Conservation (phyloP, 2,113 vertebrate species). For the Anser cygnoides region DNA sequence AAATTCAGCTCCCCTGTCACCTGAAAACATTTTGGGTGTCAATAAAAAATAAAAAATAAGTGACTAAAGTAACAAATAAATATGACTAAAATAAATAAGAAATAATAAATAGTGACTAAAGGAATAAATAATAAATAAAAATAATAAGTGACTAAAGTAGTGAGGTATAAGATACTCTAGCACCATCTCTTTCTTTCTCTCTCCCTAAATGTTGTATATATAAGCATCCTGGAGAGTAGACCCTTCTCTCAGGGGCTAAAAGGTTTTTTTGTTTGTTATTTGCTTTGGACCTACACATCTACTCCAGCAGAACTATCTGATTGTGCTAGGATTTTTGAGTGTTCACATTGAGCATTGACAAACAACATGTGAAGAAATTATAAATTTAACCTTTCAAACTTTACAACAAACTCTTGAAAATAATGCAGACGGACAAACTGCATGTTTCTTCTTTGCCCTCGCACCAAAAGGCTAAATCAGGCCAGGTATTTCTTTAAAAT, state of each 20-base stretch:
- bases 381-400: not conserved
- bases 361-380: not conserved
- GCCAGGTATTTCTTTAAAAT: not conserved
- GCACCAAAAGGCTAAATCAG: not conserved
- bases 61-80: not conserved
- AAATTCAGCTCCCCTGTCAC: not conserved
- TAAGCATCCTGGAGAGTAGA: not conserved
- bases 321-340: not conserved
- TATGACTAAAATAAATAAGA: not conserved
- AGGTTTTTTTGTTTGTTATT: not conserved
- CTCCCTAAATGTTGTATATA: too few species aligned
- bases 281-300: not conserved
- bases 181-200: not conserved
- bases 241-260: not conserved
- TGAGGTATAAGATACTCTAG: not conserved
- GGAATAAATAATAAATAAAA: not conserved
- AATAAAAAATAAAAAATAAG: not conserved
- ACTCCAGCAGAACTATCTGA: not conserved
- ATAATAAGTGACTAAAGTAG: not conserved
- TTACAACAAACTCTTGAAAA: not conserved
- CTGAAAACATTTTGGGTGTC: not conserved
- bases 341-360: not conserved
- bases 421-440: not conserved
- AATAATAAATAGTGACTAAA: not conserved
- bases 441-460: not conserved